Evolutionary conservation across 2,113 vertebrate genomes (phyloP).

Genomic region (Laterallus jamaicensis): DNA sequence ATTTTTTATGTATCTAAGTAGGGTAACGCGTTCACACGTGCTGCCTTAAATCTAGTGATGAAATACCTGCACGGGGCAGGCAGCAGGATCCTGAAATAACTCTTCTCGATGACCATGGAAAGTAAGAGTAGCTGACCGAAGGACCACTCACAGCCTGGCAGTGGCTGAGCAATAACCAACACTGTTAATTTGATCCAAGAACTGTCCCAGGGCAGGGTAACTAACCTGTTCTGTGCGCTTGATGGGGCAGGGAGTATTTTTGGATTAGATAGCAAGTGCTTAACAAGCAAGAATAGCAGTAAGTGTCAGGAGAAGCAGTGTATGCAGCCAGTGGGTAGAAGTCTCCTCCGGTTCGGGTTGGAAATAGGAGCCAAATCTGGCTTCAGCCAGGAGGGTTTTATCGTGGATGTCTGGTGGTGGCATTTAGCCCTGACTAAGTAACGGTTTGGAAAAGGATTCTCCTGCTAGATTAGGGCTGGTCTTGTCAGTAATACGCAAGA

Average conservation of each 20-base stretch:
- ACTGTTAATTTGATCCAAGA: not conserved
- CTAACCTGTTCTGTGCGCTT: constrained; percentile 24
- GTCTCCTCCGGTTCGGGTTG: not conserved
- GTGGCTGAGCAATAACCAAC: not conserved
- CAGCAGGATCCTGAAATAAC: not conserved
- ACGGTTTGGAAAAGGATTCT: constrained; percentile 61
- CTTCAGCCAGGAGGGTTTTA: constrained; percentile 42
- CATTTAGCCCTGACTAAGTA: constrained; percentile 55
- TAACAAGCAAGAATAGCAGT: constrained; percentile 2
- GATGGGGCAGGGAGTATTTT: constrained; percentile 32
- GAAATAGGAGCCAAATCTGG: constrained; percentile 19
- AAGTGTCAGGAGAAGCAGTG: not conserved
- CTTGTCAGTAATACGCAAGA: constrained; percentile 40
- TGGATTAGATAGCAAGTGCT: constrained; percentile 54
- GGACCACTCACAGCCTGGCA: not conserved
- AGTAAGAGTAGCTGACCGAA: not conserved
- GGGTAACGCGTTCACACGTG: constrained; percentile 24
- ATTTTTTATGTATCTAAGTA: constrained; percentile 67
- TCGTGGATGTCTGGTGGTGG: constrained; percentile 19
- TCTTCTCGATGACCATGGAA: not conserved
- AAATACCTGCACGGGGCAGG: constrained; percentile 2
- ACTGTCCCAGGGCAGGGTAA: not conserved
- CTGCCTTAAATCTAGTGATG: constrained; percentile 31
- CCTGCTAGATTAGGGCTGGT: constrained; percentile 48
- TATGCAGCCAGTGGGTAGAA: not conserved